Conservation (phyloP, 2,113 vertebrate species). For the Dromiciops gliroides region DNA sequence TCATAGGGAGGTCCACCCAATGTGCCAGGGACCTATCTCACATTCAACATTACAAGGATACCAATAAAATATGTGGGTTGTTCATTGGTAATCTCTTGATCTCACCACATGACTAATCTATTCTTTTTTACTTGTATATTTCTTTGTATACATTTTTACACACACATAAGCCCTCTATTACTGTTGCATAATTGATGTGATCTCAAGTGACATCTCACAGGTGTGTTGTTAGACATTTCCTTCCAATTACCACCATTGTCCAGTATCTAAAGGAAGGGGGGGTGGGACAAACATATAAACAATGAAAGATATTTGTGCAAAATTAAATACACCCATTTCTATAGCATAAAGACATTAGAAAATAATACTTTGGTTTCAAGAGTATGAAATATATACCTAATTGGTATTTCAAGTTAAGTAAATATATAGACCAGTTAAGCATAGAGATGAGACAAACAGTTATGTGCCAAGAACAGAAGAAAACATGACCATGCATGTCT, state of each 20-base stretch:
- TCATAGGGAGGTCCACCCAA: background rate
- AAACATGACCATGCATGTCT: constrained; percentile 12
- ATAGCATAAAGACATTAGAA: background rate
- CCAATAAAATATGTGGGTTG: background rate
- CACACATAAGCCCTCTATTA: background rate
- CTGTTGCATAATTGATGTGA: background rate
- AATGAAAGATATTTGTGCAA: background rate
- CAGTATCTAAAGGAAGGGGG: background rate
- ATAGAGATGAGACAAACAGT: constrained; percentile 21
- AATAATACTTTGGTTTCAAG: constrained; percentile 15
- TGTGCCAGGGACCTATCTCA: background rate
- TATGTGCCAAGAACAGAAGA: background rate
- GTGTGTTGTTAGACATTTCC: background rate
- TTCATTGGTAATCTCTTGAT: background rate
- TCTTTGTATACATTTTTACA: background rate
- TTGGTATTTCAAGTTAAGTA: background rate
- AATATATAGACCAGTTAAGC: background rate
- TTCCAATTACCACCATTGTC: constrained; percentile 14
- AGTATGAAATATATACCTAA: background rate
- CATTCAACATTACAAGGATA: background rate
- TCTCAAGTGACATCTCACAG: constrained; percentile 28
- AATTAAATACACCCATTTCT: background rate
- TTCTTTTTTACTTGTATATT: background rate
- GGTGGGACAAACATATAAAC: background rate
- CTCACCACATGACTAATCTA: background rate